Evolutionary conservation across 1,140 invertebrate genomes (phyloP).

Genomic region (Trichogramma pretiosum): DNA sequence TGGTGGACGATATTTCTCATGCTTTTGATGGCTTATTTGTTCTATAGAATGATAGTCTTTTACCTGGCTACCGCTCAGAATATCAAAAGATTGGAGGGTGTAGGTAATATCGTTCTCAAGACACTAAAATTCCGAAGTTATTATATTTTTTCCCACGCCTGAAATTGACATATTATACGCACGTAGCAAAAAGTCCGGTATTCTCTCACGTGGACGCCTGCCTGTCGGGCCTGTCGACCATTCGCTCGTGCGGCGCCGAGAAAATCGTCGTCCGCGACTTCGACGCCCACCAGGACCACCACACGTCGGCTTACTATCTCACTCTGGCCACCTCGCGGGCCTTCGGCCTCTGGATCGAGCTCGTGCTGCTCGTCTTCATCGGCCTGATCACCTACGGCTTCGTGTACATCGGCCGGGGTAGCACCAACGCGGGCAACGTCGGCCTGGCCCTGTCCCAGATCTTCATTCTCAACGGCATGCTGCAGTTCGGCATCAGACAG

Average conservation of each 20-base stretch:
- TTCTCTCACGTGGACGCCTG: conserved; percentile 70
- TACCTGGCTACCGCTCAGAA: conserved; percentile 71
- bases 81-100: conserved; percentile 73
- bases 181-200: conserved; percentile 59
- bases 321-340: conserved; percentile 64
- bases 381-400: too few relatives aligned
- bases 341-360: conserved; percentile 71
- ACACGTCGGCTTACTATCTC: conserved; percentile 57
- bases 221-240: conserved; percentile 69
- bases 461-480: conserved; percentile 63
- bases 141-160: too few relatives aligned
- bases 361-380: too few relatives aligned
- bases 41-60: conserved; percentile 60
- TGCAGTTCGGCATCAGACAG: conserved; percentile 77
- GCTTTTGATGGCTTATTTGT: conserved; percentile 49
- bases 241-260: conserved; percentile 61
- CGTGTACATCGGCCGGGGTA: too few relatives aligned
- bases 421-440: too few relatives aligned
- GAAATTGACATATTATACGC: conserved; percentile 27
- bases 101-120: conserved; percentile 47
- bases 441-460: too few relatives aligned
- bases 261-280: conserved; percentile 63
- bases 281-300: conserved; percentile 57
- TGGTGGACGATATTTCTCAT: conserved; percentile 65
- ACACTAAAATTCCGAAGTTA: neutral